Base-by-base conservation (phyloP, 2,113 vertebrate species). In the Nothocercus nigrocapillus region DNA sequence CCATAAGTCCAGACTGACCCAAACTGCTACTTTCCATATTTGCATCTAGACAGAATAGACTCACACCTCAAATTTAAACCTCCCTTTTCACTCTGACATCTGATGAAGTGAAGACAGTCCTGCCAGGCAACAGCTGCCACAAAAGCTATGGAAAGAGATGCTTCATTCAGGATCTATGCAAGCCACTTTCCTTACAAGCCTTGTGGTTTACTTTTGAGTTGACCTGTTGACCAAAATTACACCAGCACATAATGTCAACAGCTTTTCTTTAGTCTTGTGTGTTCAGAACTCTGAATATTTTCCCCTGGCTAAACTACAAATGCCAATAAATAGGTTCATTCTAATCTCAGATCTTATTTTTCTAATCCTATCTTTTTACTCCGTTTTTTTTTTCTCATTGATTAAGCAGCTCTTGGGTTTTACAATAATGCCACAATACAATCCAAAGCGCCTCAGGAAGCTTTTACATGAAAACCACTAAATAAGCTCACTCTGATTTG, bases 341-440 rank as follows among this genome's bases (percentile, higher is more conserved):
- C 67, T 87, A 84, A 95, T 96, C 93, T 87, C 76, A 94, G 82
- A 77, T 82, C 45, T 81, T 93, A 93, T 94, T 96, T 83, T 93
- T 92, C 94, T 88, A 76, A 84, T 95, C 68, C 58, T 59, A 42
- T 64, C 81, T 91, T 93, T 93, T 88, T 44, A 80, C 32, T 85
- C 62, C 67, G 83, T 85, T 85, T 51, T 13, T 92, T 97, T 94
- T 92, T 97, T 94, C 51, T 78, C 84, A 95, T 85, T 90, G 96
- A 97, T 97, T 87, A 97, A 95, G 89, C 22, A 67, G 58, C 51
- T 76, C 56, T 72, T 80, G 69, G 38, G 44, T 83, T 93, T 94
- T 69, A 87, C 76, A 89, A 34, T 77, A 85, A 79, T n/a, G 44
- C 28, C 89, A 54, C 78, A 85, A 86, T 51, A 88, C 19, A 93